These are phyloP conservation scores for Lethrus apterus DNA, from an alignment of 1,140 invertebrate species.

Conservation along the genomic window DNA sequence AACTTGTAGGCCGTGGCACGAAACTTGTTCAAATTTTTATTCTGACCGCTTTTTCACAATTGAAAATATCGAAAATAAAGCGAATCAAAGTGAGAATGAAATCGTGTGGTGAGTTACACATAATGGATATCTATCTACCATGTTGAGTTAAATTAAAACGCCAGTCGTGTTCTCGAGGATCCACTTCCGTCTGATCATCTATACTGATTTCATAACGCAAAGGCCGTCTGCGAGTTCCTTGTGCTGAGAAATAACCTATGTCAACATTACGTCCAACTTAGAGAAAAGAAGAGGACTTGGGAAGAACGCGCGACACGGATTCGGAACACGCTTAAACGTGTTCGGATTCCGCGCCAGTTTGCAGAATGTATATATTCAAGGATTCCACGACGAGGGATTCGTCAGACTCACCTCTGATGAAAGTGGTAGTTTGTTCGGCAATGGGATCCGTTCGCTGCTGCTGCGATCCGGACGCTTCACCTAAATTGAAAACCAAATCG, in stretches of 20 bases:
- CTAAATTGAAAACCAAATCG: constrained; percentile 1
- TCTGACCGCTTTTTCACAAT: too few relatives aligned
- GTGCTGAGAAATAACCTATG: constrained; percentile 26
- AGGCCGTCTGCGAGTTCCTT: constrained; percentile 36
- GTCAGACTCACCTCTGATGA: constrained; percentile 7
- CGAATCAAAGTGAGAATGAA: constrained; percentile 1
- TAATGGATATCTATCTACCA: constrained; percentile 33
- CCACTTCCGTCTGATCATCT: constrained; percentile 48
- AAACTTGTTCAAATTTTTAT: too few relatives aligned
- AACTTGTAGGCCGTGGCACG: too few relatives aligned
- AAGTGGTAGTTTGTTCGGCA: constrained; percentile 2
- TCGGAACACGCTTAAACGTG: too few relatives aligned
- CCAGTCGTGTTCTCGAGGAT: constrained; percentile 49
- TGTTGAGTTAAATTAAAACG: constrained; percentile 43
- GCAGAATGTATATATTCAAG: too few relatives aligned
- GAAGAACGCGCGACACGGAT: too few relatives aligned
- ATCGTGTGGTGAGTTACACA: constrained; percentile 3
- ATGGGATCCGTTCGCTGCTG: not conserved
- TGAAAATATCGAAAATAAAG: constrained; percentile 7
- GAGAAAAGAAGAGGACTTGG: not conserved
- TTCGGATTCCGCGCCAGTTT: too few relatives aligned
- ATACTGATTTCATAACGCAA: constrained; percentile 48
- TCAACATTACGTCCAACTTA: not conserved
- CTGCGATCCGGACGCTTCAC: constrained; percentile 7
- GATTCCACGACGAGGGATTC: too few relatives aligned